A percentile compares a stretch with the other conserved stretches of the same genome.
Conservation (phyloP, 2,113 vertebrate species). For the Bolborhynchus lineola region DNA sequence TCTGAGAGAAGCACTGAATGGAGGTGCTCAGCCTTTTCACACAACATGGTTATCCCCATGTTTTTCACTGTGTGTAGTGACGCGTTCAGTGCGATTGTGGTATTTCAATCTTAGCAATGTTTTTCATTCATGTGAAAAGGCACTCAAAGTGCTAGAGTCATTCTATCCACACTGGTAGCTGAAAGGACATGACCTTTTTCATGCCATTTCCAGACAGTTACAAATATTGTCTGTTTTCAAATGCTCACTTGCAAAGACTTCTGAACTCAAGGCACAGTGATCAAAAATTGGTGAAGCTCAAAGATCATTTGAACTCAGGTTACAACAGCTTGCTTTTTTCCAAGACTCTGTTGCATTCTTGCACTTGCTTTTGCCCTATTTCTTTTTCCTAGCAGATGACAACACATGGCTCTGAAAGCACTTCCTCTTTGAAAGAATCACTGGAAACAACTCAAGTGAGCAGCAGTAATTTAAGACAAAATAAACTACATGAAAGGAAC, state of each 20-base stretch:
- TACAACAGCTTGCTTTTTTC: background rate
- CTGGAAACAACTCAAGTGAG: background rate
- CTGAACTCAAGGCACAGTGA: background rate
- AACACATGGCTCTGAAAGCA: background rate
- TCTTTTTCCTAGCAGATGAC: background rate
- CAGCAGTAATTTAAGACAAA: background rate
- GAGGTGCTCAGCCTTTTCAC: background rate
- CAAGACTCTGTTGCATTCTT: background rate
- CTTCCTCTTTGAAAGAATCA: background rate
- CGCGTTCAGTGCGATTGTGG: fast-evolving
- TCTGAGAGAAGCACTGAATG: background rate
- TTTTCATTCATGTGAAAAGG: background rate
- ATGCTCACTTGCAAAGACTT: background rate
- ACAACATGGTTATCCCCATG: background rate
- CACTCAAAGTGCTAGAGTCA: background rate
- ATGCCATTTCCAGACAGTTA: background rate
- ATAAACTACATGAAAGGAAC: background rate
- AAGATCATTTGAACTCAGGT: background rate
- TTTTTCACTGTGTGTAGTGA: background rate
- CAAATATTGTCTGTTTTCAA: background rate
- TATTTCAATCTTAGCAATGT: background rate
- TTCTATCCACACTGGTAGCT: background rate
- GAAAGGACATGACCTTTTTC: background rate
- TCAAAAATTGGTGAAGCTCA: background rate
- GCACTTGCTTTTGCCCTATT: background rate